phyloP scores from a whole-genome alignment of 1,140 invertebrate species.

The Drosophila pectinifera region DNA sequence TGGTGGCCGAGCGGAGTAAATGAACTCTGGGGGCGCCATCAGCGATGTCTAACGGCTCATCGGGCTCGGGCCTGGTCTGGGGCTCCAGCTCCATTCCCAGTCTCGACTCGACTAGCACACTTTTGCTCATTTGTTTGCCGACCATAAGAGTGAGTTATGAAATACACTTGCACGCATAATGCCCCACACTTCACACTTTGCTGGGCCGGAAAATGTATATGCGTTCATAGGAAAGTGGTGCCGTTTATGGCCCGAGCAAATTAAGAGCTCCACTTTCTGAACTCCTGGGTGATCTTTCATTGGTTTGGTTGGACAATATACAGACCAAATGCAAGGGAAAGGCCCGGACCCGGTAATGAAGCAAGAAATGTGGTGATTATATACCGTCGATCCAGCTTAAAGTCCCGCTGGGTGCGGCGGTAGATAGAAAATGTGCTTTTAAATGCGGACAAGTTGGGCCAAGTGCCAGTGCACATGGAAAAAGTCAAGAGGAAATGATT shows the following conservation, averaged over 20 bases:
- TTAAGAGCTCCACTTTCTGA: constrained; percentile 24
- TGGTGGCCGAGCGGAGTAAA: constrained; percentile 61
- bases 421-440: constrained; percentile 63
- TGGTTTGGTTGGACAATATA: constrained; percentile 15
- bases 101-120: constrained; percentile 37
- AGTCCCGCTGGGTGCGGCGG: constrained; percentile 24
- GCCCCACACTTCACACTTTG: constrained; percentile 43
- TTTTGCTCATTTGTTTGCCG: constrained; percentile 53
- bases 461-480: constrained; percentile 16
- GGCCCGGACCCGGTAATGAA: constrained; percentile 49
- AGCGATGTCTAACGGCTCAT: constrained; percentile 68
- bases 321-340: constrained; percentile 24
- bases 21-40: constrained; percentile 64
- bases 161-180: constrained; percentile 42
- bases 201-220: constrained; percentile 11
- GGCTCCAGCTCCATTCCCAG: neutral
- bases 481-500: neutral
- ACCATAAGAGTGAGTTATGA: constrained; percentile 39
- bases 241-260: constrained; percentile 31
- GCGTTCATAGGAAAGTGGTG: constrained; percentile 10
- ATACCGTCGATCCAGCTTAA: constrained; percentile 33
- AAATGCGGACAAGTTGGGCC: constrained; percentile 38
- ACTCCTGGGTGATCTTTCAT: constrained; percentile 39
- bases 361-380: constrained; percentile 73
- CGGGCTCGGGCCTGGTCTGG: constrained; percentile 17